Evolutionary conservation across 2,797 vertebrate genomes (phyloP).

Genomic region (Spheniscus humboldti): DNA sequence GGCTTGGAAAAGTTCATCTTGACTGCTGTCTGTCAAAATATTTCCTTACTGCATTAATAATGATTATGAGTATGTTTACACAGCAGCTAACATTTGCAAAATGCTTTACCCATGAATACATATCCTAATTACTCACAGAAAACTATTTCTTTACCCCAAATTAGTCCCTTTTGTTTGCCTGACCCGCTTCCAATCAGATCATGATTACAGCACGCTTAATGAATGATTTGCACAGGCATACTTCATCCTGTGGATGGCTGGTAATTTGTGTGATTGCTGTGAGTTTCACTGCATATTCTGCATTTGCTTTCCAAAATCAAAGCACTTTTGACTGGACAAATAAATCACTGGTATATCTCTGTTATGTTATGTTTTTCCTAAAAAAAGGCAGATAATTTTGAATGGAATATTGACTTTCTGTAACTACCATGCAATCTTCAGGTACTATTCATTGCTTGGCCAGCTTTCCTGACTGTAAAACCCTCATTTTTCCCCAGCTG

Average conservation of each 20-base stretch:
- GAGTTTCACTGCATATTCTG: neutral
- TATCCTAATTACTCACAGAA: constrained; percentile 31
- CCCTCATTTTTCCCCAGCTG: neutral
- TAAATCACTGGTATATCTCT: neutral
- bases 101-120: constrained; percentile 8
- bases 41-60: constrained; percentile 39
- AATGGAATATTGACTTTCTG: neutral
- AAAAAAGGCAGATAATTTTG: neutral
- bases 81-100: constrained; percentile 1
- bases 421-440: neutral
- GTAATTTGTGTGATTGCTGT: neutral
- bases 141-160: constrained; percentile 19
- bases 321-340: neutral
- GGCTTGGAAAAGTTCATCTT: neutral
- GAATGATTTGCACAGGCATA: neutral
- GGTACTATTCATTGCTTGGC: neutral
- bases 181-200: constrained; percentile 6
- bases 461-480: neutral
- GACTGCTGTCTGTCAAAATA: constrained; percentile 13
- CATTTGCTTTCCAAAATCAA: constrained; percentile 8
- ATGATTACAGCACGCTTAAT: constrained; percentile 20
- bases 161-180: constrained; percentile 26
- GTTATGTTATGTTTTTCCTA: neutral
- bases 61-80: neutral
- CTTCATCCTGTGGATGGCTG: neutral